Conservation (phyloP, 2,113 vertebrate species). For the Dromiciops gliroides region DNA sequence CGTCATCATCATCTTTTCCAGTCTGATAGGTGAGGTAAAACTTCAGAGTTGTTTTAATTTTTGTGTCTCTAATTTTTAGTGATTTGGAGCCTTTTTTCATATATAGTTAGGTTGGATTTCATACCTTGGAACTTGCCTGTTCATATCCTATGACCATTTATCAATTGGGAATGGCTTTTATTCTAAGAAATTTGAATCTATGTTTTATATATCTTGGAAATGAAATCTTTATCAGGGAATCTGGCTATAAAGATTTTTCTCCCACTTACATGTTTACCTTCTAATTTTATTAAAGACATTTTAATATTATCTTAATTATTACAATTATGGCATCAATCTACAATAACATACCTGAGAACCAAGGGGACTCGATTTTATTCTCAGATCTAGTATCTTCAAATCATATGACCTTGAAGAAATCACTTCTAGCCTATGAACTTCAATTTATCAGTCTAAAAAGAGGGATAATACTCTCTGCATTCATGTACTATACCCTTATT, state of each 20-base stretch:
- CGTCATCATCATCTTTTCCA: background rate
- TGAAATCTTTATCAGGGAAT: background rate
- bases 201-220: background rate
- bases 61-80: background rate
- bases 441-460: conserved; percentile 24
- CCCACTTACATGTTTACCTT: background rate
- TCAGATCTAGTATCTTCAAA: background rate
- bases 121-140: background rate
- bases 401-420: background rate
- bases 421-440: background rate
- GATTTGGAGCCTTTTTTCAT: background rate
- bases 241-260: background rate
- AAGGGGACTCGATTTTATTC: background rate
- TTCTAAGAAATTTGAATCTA: background rate
- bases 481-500: background rate
- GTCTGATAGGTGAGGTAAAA: background rate
- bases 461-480: background rate
- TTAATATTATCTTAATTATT: background rate
- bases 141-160: background rate
- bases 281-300: background rate
- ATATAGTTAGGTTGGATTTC: background rate
- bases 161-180: background rate
- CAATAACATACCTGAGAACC: background rate
- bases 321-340: background rate
- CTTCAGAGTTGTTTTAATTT: background rate